phyloP scores from a whole-genome alignment of 2,113 vertebrate genomes.

The Poeciliopsis prolifica region DNA sequence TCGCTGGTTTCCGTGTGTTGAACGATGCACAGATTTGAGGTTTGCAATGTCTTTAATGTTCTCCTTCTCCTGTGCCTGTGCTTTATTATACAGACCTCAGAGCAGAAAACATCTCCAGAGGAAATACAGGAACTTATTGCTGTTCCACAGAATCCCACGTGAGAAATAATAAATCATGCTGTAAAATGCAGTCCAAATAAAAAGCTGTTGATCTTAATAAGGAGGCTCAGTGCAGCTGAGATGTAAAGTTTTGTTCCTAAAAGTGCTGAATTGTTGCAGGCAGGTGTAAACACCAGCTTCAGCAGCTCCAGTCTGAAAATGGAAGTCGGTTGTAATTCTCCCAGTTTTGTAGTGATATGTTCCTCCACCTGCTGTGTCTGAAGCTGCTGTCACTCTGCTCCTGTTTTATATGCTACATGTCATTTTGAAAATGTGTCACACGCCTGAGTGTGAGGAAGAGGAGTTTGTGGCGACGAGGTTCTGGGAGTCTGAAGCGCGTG shows the following conservation, averaged over 20 bases:
- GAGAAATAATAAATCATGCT: not conserved
- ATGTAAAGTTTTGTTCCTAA: no score
- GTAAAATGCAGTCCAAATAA: not conserved
- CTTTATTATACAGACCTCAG: not conserved
- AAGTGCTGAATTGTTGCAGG: no score
- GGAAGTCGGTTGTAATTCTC: no score
- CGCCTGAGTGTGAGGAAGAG: not conserved
- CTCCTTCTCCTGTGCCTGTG: not conserved
- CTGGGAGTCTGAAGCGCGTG: no score
- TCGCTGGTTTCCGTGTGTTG: slow-evolving; percentile 13
- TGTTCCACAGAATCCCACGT: not conserved
- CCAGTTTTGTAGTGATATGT: no score
- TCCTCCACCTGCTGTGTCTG: no score
- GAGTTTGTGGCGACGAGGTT: no score
- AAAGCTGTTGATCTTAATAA: not conserved
- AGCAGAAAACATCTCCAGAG: not conserved
- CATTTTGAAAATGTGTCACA: not conserved
- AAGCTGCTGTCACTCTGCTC: not conserved
- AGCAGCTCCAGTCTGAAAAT: no score
- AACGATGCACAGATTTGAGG: slow-evolving; percentile 21
- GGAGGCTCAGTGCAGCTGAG: no score
- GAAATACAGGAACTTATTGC: slow-evolving; percentile 15
- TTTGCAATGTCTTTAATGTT: slow-evolving; percentile 5
- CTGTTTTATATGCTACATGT: not conserved
- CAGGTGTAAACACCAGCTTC: no score